Percentiles rank a stretch among this genome's conserved stretches.
phyloP scores from a whole-genome alignment of 2,797 vertebrate genomes.

The Pseudochirops cupreus region DNA sequence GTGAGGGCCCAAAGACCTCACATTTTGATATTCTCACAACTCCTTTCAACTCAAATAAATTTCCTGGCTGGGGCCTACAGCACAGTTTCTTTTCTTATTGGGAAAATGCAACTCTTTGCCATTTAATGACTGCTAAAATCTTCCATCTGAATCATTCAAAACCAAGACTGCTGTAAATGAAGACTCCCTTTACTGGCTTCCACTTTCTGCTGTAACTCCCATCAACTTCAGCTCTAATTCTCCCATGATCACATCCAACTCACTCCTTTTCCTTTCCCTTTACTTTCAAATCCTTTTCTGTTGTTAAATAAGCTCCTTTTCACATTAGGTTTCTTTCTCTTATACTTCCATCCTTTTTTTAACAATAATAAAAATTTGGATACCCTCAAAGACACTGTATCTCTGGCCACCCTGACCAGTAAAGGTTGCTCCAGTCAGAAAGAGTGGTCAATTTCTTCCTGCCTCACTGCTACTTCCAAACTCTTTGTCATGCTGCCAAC shows the following conservation, averaged over 20 bases:
- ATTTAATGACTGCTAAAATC: neutral
- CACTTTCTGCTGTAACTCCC: neutral
- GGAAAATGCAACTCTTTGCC: neutral
- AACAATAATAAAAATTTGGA: neutral
- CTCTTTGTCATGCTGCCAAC: neutral
- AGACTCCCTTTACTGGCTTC: neutral
- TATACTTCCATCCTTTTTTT: neutral
- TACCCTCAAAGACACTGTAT: neutral
- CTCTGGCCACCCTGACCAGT: neutral
- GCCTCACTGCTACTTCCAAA: neutral
- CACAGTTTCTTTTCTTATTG: neutral
- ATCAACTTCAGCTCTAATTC: neutral
- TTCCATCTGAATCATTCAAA: neutral
- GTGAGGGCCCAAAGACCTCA: neutral
- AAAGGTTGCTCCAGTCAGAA: neutral
- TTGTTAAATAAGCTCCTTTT: neutral
- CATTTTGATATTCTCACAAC: neutral
- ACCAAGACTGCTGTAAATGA: neutral
- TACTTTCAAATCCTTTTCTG: neutral
- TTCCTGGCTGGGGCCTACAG: neutral
- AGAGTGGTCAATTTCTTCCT: neutral
- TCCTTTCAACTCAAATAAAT: neutral
- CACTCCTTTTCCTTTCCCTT: neutral
- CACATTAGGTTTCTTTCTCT: neutral
- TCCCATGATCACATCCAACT: neutral